phyloP scores from a whole-genome alignment of 2,888 invertebrate species.

The Neoscelio sp. region DNA sequence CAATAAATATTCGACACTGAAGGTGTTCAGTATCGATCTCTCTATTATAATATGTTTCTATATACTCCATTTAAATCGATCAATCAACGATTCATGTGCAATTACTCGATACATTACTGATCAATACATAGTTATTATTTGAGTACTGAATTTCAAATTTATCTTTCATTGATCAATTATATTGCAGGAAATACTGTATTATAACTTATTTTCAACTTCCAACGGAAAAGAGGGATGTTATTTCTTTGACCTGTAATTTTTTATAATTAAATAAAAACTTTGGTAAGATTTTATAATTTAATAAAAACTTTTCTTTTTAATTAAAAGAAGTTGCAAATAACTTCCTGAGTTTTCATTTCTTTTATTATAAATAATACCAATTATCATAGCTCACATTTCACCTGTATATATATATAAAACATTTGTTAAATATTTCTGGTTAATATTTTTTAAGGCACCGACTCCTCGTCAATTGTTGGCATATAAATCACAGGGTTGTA shows the following conservation, averaged over 20 bases:
- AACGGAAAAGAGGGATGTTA: too few species aligned
- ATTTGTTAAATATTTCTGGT: slow-evolving; percentile 11
- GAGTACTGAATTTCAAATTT: slow-evolving; percentile 4
- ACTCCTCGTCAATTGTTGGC: slow-evolving; percentile 25
- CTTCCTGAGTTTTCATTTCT: too few species aligned
- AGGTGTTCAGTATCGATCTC: too few species aligned
- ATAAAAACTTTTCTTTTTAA: too few species aligned
- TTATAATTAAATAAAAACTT: too few species aligned
- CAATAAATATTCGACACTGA: too few species aligned
- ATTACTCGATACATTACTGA: neutral
- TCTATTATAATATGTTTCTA: too few species aligned
- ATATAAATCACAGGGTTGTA: slow-evolving; percentile 30
- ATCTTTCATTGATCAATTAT: neutral
- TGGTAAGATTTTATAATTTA: too few species aligned
- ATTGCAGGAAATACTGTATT: neutral
- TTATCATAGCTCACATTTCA: neutral
- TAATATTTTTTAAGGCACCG: neutral
- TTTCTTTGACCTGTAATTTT: too few species aligned
- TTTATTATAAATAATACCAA: too few species aligned
- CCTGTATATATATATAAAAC: neutral
- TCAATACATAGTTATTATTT: neutral
- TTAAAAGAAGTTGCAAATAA: too few species aligned
- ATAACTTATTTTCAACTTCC: neutral
- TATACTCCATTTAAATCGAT: slow-evolving; percentile 14
- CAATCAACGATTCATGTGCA: slow-evolving; percentile 17